A percentile compares a stretch with the other conserved stretches of the same genome.
Conservation (phyloP, 64 coral and sea anemone genomes). For the Dendronephthya gigantea region DNA sequence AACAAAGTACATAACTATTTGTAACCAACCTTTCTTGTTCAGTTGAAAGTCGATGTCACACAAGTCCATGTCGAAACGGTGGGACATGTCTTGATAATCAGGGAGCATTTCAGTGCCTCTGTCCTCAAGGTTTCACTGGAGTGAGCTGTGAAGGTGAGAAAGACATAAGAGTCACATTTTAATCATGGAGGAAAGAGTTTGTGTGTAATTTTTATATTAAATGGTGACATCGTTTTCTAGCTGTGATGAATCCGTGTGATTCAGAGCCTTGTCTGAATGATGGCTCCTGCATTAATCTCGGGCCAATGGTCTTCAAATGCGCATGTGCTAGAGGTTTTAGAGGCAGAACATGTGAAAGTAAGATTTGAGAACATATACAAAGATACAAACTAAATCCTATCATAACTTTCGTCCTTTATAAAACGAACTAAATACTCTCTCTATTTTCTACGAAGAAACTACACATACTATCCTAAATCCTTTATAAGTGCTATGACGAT, state of each 20-base stretch:
- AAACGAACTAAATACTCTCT: too few species aligned
- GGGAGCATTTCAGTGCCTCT: slow-evolving; percentile 68
- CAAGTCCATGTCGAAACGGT: slow-evolving; percentile 83
- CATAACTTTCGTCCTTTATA: too few species aligned
- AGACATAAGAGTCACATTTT: background rate
- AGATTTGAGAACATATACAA: slow-evolving; percentile 7
- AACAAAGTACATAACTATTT: too few species aligned
- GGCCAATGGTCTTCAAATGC: slow-evolving; percentile 71
- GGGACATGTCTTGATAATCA: slow-evolving; percentile 75
- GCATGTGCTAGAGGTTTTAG: slow-evolving; percentile 66
- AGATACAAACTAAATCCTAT: too few species aligned
- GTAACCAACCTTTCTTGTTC: background rate
- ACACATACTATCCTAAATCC: too few species aligned
- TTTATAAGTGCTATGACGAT: too few species aligned
- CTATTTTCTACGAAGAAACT: too few species aligned
- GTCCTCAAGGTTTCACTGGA: slow-evolving; percentile 72
- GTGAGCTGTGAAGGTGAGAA: slow-evolving; percentile 71
- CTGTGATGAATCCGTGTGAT: slow-evolving; percentile 79
- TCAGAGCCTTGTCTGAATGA: slow-evolving; percentile 79
- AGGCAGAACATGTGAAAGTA: slow-evolving; percentile 89
- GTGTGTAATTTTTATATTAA: too few species aligned
- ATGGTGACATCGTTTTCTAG: too few species aligned
- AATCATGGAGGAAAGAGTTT: too few species aligned
- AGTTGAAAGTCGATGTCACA: slow-evolving; percentile 93
- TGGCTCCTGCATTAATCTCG: slow-evolving; percentile 79